phyloP scores from a whole-genome alignment of 1,140 invertebrate genomes.

The Bombus pascuorum region DNA sequence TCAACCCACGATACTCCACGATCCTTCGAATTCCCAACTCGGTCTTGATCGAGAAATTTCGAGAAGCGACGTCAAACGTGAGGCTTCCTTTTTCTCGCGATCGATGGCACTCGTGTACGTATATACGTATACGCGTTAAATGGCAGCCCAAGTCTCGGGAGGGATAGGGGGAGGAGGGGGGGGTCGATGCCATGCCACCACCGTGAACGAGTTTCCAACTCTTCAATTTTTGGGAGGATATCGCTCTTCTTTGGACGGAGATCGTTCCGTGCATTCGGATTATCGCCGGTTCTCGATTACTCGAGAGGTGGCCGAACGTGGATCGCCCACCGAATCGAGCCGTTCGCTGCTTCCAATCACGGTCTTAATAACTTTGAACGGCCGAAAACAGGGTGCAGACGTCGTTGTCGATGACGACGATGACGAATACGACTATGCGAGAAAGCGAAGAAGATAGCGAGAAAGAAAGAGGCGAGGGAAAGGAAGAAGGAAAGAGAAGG shows the following conservation, averaged over 20 bases:
- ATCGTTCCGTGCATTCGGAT: slow-evolving; percentile 55
- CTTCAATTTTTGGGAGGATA: slow-evolving; percentile 9
- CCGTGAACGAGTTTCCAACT: background rate
- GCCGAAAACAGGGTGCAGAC: slow-evolving; percentile 55
- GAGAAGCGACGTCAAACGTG: too few relatives aligned
- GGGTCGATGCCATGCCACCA: too few relatives aligned
- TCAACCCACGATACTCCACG: too few relatives aligned
- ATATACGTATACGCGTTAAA: too few relatives aligned
- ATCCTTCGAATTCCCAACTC: background rate
- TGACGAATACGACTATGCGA: slow-evolving; percentile 17
- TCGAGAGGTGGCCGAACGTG: slow-evolving; percentile 59
- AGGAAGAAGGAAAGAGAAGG: background rate
- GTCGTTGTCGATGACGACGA: slow-evolving; percentile 33
- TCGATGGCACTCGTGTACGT: too few relatives aligned
- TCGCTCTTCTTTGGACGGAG: slow-evolving; percentile 48
- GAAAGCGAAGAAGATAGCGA: background rate
- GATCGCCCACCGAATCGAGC: slow-evolving; percentile 49
- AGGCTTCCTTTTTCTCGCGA: background rate
- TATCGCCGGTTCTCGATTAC: slow-evolving; percentile 64
- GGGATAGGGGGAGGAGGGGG: accelerated
- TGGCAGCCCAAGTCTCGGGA: too few relatives aligned
- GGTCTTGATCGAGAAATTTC: background rate
- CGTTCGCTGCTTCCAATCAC: slow-evolving; percentile 61
- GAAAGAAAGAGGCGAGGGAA: background rate
- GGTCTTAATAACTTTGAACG: slow-evolving; percentile 65